Evolutionary conservation across 2,888 invertebrate genomes (phyloP).

Genomic region (Lithosia quadra): DNA sequence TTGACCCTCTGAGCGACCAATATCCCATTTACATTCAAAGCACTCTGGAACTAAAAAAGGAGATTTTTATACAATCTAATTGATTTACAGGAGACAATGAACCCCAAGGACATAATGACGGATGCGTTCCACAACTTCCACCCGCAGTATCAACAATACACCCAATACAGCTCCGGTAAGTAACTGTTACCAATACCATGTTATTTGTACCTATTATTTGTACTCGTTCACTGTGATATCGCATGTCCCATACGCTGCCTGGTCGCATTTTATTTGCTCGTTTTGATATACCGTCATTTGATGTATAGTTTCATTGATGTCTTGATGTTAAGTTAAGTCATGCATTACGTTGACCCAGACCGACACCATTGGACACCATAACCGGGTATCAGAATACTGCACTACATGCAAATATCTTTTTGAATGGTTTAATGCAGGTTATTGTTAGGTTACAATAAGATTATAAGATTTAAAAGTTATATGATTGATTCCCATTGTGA

Average conservation of each 20-base stretch:
- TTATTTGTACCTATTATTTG: constrained; percentile 32
- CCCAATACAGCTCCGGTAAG: constrained; percentile 97
- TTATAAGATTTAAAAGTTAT: not conserved
- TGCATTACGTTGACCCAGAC: not conserved
- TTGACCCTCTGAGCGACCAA: too few relatives aligned
- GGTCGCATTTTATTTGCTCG: constrained; percentile 70
- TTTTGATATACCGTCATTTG: constrained; percentile 26
- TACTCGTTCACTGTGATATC: constrained; percentile 31
- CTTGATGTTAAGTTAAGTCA: not conserved
- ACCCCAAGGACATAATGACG: constrained; percentile 99
- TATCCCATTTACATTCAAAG: too few relatives aligned
- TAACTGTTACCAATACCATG: constrained; percentile 48
- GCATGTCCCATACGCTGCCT: constrained; percentile 59
- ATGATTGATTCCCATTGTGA: too few relatives aligned
- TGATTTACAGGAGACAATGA: constrained; percentile 95
- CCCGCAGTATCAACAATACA: constrained; percentile 99
- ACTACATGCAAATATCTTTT: not conserved
- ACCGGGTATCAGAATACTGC: not conserved
- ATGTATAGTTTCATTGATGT: not conserved
- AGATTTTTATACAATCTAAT: not conserved
- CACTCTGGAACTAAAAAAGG: too few relatives aligned
- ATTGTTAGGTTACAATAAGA: not conserved
- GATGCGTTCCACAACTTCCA: constrained; percentile 99
- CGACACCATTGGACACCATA: not conserved
- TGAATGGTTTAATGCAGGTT: not conserved